Evolutionary conservation across 2,888 invertebrate genomes (phyloP).

Genomic region (Platypus cylindrus): DNA sequence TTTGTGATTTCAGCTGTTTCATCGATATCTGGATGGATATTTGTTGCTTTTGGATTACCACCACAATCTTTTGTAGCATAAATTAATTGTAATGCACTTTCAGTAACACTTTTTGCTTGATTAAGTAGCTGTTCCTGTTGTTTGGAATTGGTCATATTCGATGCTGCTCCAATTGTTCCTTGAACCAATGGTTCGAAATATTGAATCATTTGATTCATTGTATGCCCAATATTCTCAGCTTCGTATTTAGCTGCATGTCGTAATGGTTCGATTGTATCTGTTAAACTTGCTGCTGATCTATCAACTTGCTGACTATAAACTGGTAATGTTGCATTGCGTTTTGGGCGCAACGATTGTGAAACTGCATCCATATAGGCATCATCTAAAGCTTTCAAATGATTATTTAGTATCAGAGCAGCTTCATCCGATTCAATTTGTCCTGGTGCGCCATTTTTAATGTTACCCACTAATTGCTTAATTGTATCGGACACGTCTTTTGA

Average conservation of each 20-base stretch:
- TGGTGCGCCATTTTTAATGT: conserved; percentile 89
- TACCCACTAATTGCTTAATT: conserved; percentile 85
- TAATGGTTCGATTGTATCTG: conserved; percentile 76
- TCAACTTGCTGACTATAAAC: conserved; percentile 37
- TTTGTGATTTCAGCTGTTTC: conserved; percentile 64
- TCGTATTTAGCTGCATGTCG: conserved; percentile 76
- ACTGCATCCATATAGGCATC: conserved; percentile 79
- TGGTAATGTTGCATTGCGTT: conserved; percentile 34
- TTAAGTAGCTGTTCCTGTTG: conserved; percentile 80
- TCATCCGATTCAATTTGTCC: conserved; percentile 89
- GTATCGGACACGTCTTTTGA: conserved; percentile 94
- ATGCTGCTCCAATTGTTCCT: conserved; percentile 76
- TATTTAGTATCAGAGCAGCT: conserved; percentile 64
- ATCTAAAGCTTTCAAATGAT: conserved; percentile 70
- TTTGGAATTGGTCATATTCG: conserved; percentile 75
- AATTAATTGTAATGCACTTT: conserved; percentile 78
- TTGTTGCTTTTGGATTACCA: conserved; percentile 79
- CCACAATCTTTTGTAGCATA: conserved; percentile 78
- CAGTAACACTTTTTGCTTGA: conserved; percentile 87
- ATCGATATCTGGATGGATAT: conserved; percentile 72
- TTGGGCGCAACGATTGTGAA: conserved; percentile 30
- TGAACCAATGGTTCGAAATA: conserved; percentile 79
- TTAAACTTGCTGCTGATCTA: conserved; percentile 59
- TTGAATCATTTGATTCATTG: conserved; percentile 60
- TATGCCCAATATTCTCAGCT: conserved; percentile 87